Base-by-base conservation (phyloP, 1,140 invertebrate genomes). In the Euwallacea similis region DNA sequence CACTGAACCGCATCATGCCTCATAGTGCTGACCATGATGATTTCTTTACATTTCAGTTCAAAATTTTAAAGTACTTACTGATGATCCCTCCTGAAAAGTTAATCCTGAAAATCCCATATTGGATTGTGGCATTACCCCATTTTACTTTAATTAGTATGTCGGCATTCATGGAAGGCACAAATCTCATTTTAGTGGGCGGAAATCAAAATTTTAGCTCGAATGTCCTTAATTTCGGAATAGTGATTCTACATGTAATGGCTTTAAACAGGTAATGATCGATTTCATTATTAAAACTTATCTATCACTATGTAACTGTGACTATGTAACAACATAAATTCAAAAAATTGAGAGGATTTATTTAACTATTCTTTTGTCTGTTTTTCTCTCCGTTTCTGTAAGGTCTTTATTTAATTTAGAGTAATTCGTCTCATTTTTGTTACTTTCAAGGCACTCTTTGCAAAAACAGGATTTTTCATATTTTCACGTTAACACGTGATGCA, bases 61-160 rank as follows among this genome's bases (percentile, higher is more conserved):
- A 21, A 10, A 58, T 58, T 58, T 33, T 33, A 10, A n/a, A 6
- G 10, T 16, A 10, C 6, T 58, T 58, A 10, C 55, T 58, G 15
- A 10, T 58, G 55, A n/a, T 58, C 7, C 55, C 55, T 7, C 55
- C 55, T 33, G 7, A 21, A 15, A 21, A 6, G 3, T n/a, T 58
- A 16, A 21, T 16, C 7, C 21, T 58, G 21, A 58, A 58, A 58
- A 21, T 58, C 10, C 13, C 21, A 21, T 58, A 58, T 33, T 58
- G 55, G 55, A 21, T 58, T 10, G 15, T 58, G 13, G 55, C 55
- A 10, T 10, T 33, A 21, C 55, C 55, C n/a, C 55, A 58, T 58
- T 58, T 58, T 33, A 58, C 21, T 33, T 10, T 58, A 58, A 10
- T 33, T 15, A 16, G 55, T 33, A 10, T 15, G 13, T n/a, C 16